A percentile compares a stretch with the other conserved stretches of the same genome.
Conservation (phyloP, 2,888 invertebrate genomes). For the Sabellastarte sp. region DNA sequence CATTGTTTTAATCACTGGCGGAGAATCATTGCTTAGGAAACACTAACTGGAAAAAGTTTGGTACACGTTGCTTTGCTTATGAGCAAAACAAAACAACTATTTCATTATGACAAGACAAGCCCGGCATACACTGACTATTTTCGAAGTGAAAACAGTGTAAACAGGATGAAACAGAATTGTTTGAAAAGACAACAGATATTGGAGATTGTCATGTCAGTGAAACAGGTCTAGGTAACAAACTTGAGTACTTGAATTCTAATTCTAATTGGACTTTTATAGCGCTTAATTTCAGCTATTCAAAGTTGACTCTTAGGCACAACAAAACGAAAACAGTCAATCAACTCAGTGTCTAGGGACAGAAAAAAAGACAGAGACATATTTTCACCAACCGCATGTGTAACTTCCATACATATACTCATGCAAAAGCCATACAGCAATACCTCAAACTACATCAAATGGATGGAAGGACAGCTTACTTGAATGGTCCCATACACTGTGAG, state of each 20-base stretch:
- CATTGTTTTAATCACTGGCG: conserved; percentile 15
- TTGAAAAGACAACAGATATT: not conserved
- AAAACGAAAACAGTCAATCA: too few relatives aligned
- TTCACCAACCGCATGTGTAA: conserved; percentile 28
- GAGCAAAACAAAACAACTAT: conserved; percentile 4
- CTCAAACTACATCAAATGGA: conserved; percentile 28
- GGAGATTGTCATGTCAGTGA: too few relatives aligned
- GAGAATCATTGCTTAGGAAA: conserved; percentile 12
- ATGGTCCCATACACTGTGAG: conserved; percentile 28
- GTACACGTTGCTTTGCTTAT: conserved; percentile 18
- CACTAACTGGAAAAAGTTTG: conserved; percentile 21
- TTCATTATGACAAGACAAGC: conserved; percentile 7
- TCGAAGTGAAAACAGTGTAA: too few relatives aligned
- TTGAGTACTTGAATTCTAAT: conserved; percentile 15
- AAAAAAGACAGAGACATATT: conserved; percentile 30
- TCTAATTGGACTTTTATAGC: too few relatives aligned
- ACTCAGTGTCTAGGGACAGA: too few relatives aligned
- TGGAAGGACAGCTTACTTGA: conserved; percentile 26
- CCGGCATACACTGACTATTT: conserved; percentile 8
- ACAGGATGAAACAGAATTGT: too few relatives aligned
- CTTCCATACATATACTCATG: conserved; percentile 24
- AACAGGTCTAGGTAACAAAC: conserved; percentile 9
- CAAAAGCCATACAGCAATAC: conserved; percentile 23
- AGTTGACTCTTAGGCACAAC: too few relatives aligned
- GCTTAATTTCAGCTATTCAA: too few relatives aligned